These are phyloP conservation scores for Zaprionus africanus DNA, from an alignment of 1,140 invertebrate species.

Conservation along the genomic window DNA sequence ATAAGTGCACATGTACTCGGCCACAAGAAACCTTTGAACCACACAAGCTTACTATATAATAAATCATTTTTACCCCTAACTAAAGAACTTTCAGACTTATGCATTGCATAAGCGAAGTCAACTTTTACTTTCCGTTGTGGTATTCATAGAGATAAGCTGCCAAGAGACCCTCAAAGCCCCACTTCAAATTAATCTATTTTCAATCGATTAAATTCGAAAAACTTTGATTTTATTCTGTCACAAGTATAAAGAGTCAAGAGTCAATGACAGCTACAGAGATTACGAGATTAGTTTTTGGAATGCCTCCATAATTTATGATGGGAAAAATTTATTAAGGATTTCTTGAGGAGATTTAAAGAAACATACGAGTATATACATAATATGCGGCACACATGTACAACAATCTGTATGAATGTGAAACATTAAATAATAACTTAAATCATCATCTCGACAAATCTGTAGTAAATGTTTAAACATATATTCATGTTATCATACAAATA, in stretches of 20 bases:
- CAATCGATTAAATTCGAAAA: slow-evolving; percentile 34
- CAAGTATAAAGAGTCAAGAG: not conserved
- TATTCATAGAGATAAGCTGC: slow-evolving; percentile 15
- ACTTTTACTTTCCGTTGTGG: not conserved
- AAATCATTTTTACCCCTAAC: not conserved
- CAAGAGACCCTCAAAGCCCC: not conserved
- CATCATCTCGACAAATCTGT: too few species aligned
- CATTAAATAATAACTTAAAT: too few species aligned
- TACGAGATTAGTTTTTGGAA: not conserved
- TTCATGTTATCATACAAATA: too few species aligned
- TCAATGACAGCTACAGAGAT: slow-evolving; percentile 19
- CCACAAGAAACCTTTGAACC: not conserved
- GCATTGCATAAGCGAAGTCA: too few species aligned
- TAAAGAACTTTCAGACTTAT: not conserved
- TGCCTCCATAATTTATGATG: slow-evolving; percentile 32
- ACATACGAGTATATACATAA: too few species aligned
- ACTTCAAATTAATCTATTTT: slow-evolving; percentile 14
- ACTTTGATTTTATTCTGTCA: slow-evolving; percentile 1
- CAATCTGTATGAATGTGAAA: too few species aligned
- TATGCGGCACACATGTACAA: too few species aligned
- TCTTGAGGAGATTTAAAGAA: too few species aligned
- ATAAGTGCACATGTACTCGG: not conserved
- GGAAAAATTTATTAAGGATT: not conserved
- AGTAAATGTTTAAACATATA: too few species aligned
- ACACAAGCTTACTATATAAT: not conserved